A percentile compares a stretch with the other conserved stretches of the same genome.
phyloP scores from a whole-genome alignment of 2,113 vertebrate species.

The Chinchilla lanigera region DNA sequence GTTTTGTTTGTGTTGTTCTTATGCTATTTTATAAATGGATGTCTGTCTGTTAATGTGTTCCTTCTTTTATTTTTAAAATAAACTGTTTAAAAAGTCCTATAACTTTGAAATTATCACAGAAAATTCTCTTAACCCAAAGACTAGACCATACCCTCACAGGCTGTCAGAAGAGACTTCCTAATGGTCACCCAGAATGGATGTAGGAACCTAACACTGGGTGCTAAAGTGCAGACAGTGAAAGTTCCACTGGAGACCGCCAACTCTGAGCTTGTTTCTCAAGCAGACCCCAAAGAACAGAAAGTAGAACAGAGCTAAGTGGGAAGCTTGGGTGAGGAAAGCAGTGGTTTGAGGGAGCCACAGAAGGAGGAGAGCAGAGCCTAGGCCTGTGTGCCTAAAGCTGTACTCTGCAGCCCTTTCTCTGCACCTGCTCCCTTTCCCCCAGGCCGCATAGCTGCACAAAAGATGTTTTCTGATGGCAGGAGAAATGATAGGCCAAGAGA shows the following conservation, averaged over 20 bases:
- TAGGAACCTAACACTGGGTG: background rate
- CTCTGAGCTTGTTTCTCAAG: background rate
- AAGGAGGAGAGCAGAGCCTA: background rate
- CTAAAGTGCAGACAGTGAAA: background rate
- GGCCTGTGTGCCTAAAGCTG: background rate
- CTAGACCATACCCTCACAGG: background rate
- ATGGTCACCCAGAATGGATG: background rate
- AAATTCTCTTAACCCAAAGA: background rate
- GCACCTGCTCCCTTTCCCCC: background rate
- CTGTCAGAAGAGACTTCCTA: background rate
- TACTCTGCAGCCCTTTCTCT: background rate
- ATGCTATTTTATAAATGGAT: too few species aligned
- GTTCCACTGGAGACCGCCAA: background rate
- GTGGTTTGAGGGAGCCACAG: background rate
- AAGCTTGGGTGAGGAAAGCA: background rate
- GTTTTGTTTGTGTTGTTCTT: too few species aligned
- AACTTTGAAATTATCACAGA: background rate
- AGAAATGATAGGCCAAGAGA: slow-evolving; percentile 43
- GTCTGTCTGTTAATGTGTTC: too few species aligned
- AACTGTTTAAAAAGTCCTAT: background rate
- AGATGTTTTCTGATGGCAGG: background rate
- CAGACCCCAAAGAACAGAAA: background rate
- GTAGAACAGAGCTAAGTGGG: background rate
- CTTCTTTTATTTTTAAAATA: too few species aligned
- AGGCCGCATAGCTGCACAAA: background rate